Percentiles rank a stretch among this genome's conserved stretches.
Conservation (phyloP, 1,140 invertebrate genomes). For the Hypothenemus hampei region DNA sequence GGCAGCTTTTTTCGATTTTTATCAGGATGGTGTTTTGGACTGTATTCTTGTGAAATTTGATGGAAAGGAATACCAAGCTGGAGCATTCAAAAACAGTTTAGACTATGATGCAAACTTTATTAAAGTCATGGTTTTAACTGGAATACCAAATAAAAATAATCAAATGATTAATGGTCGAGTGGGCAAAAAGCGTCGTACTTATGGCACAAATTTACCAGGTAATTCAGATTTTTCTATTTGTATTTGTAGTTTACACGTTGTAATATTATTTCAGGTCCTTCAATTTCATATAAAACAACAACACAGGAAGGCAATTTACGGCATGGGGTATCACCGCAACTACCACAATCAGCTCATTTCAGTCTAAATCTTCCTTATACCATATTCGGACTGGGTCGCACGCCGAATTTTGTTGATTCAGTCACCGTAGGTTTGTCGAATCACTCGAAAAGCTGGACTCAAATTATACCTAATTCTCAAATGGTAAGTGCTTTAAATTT, state of each 20-base stretch:
- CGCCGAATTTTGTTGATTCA: slow-evolving; percentile 95
- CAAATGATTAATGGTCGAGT: slow-evolving; percentile 63
- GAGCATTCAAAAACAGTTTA: slow-evolving; percentile 79
- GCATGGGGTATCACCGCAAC: slow-evolving; percentile 73
- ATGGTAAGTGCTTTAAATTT: slow-evolving; percentile 51
- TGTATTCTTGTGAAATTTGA: slow-evolving; percentile 69
- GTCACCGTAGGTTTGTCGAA: slow-evolving; percentile 76
- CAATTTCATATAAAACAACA: slow-evolving; percentile 80
- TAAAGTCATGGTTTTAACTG: slow-evolving; percentile 90
- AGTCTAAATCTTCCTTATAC: slow-evolving; percentile 90
- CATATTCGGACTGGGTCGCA: slow-evolving; percentile 91
- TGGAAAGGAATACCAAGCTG: slow-evolving; percentile 52
- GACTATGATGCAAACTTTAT: slow-evolving; percentile 94
- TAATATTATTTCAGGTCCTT: slow-evolving; percentile 73
- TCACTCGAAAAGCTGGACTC: slow-evolving; percentile 71
- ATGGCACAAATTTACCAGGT: slow-evolving; percentile 60
- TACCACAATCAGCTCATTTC: slow-evolving; percentile 89
- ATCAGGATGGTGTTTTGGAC: slow-evolving; percentile 77
- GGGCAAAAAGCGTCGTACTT: slow-evolving; percentile 73
- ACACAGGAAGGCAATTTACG: slow-evolving; percentile 74
- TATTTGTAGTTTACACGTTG: too few species aligned
- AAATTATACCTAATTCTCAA: slow-evolving; percentile 95
- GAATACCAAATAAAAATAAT: slow-evolving; percentile 66
- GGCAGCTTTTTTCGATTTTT: slow-evolving; percentile 90
- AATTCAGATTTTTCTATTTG: background rate